Base-by-base conservation (phyloP, 2,113 vertebrate species). In the Charina bottae region DNA sequence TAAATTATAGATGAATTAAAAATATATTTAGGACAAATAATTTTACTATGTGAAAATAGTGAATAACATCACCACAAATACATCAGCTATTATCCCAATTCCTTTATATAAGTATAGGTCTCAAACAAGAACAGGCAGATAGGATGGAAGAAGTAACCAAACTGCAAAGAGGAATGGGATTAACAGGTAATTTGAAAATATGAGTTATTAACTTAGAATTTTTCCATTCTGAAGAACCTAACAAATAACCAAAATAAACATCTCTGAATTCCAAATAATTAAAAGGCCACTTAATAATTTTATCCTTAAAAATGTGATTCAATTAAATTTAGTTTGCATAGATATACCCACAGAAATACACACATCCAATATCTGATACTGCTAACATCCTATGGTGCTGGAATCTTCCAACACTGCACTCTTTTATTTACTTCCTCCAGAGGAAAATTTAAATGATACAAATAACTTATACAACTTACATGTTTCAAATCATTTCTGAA, bases 401-500 rank as follows among this genome's bases (percentile, higher is more conserved):
- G 28, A 23, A 1, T 55, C n/a, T 37, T 56, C 4, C 1, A 56
- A 85, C 0, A 89, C 8, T 19, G 19, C 37, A 46, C 49, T 90
- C 89, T 49, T 6, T 1, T 8, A 4, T 54, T 86, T 53, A 68
- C 4, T 33, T 58, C 12, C 6, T 53, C 49, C 49, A 28, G 13
- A 86, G n/a, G 28, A 4, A 72, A 84, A 58, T 6, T 55, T 42
- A 26, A 92, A 92, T 78, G 58, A 17, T 85, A 62, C 2, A 88
- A 33, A 62, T 26, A 6, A 37, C 46, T 88, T 55, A 83, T 2
- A 87, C 72, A 93, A 96, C 97, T 97, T 96, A 99, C 99, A 78
- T 96, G 95, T 96, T 99, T 99, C 28, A 99, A 98, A 96, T 99
- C 99, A 92, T 96, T 98, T 97, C 96, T 99, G 97, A 99, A 99